Percentiles rank a stretch among this genome's conserved stretches.
These are phyloP conservation scores for Hystrix cristata DNA, from an alignment of 2,113 vertebrate species.

Conservation along the genomic window DNA sequence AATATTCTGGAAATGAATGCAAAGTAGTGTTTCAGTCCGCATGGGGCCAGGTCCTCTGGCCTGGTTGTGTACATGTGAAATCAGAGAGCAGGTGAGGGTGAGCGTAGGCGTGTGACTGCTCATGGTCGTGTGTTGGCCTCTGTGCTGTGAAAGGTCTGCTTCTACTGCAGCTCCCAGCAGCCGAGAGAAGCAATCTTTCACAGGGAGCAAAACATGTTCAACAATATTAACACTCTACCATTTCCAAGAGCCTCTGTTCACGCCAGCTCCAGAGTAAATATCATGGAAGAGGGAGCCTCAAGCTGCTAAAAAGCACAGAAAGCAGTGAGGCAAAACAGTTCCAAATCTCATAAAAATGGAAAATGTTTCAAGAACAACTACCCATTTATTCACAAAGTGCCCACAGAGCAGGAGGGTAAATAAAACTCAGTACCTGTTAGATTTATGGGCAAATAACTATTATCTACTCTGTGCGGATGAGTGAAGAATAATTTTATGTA, in stretches of 20 bases:
- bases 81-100: background rate
- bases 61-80: background rate
- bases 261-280: slow-evolving; percentile 79
- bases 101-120: background rate
- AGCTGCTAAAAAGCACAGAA: slow-evolving; percentile 72
- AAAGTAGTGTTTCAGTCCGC: slow-evolving; percentile 43
- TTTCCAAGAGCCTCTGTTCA: slow-evolving; percentile 82
- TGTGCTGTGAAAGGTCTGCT: background rate
- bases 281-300: slow-evolving; percentile 68
- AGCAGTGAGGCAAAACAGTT: slow-evolving; percentile 66
- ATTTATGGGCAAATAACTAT: slow-evolving; percentile 84
- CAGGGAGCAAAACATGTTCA: slow-evolving; percentile 60
- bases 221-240: slow-evolving; percentile 75
- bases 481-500: slow-evolving; percentile 80
- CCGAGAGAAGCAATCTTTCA: slow-evolving; percentile 40
- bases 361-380: slow-evolving; percentile 72
- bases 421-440: slow-evolving; percentile 78
- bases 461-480: slow-evolving; percentile 77
- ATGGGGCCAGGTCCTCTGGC: slow-evolving; percentile 43
- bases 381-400: slow-evolving; percentile 72
- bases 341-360: slow-evolving; percentile 75
- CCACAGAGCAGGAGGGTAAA: slow-evolving; percentile 73
- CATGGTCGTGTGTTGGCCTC: background rate
- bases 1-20: slow-evolving; percentile 71
- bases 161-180: slow-evolving; percentile 16